Evolutionary conservation across 1,140 invertebrate genomes (phyloP), one percentile per base, ranked within the genome.

Genomic region (Samia ricini): DNA sequence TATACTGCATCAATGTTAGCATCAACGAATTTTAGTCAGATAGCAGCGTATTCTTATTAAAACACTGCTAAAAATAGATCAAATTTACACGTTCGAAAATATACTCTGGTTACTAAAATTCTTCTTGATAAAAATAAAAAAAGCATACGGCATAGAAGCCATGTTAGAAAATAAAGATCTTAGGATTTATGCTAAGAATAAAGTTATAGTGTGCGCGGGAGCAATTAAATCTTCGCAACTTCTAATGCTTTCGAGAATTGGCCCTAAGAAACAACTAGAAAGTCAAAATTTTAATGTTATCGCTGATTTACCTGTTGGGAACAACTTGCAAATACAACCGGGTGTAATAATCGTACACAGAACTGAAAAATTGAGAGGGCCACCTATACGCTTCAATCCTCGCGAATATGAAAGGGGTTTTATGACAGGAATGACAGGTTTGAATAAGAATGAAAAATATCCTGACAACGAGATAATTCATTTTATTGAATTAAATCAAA

Each of bases 51-150:
- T 64, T 92, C 91, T 4, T 94, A 92, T 72, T 67, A 94, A 3
- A 69, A 78, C 21, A 91, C 92, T 22, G 87, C 84, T 5, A 71
- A 88, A 49, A 74, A 91, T 24, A 76, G 92, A 26, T 64, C 66
- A 19, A 94, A 94, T 72, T 72, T 94, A 18, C 29, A 58, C 12
- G 61, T 72, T 12, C 23, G 69, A 12, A 72, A 67, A 56, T 51
- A 64, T 61, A 61, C 69, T 33, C 33, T 69, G 4, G 72, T 54
- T 2, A 75, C 65, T 1, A 63, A 66, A 73, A 83, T 96, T 1
- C 76, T 96, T 0, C 94, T 96, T 6, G 92, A 96, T 72, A 3
- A 63, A n/a, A 92, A 93, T 0, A 72, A 68, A 0, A n/a, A 94
- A 85, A 8, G 83, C 88, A 0, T 36, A 20, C 22, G 50, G 50